phyloP scores from a whole-genome alignment of 37 sponge, comb jelly and placozoan species.

The Aplysina aerophoba region DNA sequence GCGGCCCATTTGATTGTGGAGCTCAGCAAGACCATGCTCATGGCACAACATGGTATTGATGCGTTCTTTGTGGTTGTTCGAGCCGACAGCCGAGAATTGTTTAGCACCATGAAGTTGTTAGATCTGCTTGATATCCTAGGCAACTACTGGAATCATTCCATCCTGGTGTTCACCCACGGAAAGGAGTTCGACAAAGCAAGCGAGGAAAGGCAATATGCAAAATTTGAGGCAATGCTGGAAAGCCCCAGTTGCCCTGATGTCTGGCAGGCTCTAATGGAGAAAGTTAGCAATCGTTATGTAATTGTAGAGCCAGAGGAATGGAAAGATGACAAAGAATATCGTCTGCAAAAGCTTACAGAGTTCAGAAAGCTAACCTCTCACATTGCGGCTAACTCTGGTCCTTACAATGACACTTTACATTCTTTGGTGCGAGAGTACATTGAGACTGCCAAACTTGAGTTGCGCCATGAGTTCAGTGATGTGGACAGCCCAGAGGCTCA shows the following conservation, averaged over 20 bases:
- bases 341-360: not conserved
- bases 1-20: not conserved
- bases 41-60: not conserved
- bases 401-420: not conserved
- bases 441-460: slow-evolving; percentile 5
- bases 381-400: not conserved
- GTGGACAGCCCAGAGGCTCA: not conserved
- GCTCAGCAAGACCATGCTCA: not conserved
- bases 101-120: not conserved
- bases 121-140: not conserved
- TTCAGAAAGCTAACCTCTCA: not conserved
- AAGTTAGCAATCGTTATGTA: not conserved
- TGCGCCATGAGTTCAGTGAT: not conserved
- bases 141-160: slow-evolving; percentile 14
- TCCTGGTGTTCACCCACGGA: slow-evolving; percentile 4
- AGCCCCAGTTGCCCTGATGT: not conserved
- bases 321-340: not conserved
- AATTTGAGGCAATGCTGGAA: not conserved
- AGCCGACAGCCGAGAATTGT: not conserved
- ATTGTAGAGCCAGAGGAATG: slow-evolving; percentile 4
- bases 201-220: not conserved
- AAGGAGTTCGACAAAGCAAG: not conserved
- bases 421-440: not conserved
- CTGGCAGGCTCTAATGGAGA: not conserved
- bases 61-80: not conserved